Percentiles rank a stretch among this genome's conserved stretches.
phyloP scores from a whole-genome alignment of 2,113 vertebrate genomes.

The Aegithalos caudatus region DNA sequence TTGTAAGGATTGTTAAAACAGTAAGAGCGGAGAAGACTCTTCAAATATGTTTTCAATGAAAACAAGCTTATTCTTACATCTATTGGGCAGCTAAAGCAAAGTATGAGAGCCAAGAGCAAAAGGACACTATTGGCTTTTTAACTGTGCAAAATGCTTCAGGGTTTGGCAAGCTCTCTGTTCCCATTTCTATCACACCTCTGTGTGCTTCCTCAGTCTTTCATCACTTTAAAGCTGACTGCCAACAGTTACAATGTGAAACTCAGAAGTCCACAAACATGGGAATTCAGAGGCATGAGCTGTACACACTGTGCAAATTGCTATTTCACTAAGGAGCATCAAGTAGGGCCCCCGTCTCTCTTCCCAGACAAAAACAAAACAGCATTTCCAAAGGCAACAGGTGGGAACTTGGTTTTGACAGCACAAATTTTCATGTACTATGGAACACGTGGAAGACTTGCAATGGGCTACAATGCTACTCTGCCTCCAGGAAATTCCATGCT shows the following conservation, averaged over 20 bases:
- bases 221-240: not conserved
- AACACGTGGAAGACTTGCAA: not conserved
- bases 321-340: not conserved
- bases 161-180: not conserved
- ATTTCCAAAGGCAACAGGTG: not conserved
- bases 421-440: not conserved
- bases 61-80: not conserved
- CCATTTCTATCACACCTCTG: not conserved
- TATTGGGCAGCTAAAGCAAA: not conserved
- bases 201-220: not conserved
- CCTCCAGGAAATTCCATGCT: not conserved
- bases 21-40: not conserved
- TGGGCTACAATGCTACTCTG: not conserved
- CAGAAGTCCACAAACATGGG: not conserved
- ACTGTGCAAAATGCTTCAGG: not conserved
- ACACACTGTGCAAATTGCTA: not conserved
- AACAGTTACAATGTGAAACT: not conserved
- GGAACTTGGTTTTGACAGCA: not conserved
- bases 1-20: not conserved
- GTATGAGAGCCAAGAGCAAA: not conserved
- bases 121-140: not conserved
- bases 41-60: not conserved
- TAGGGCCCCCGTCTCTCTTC: not conserved
- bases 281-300: not conserved
- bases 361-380: not conserved